These are phyloP conservation scores for Microtus richardsoni DNA, from an alignment of 2,113 vertebrate genomes.

Conservation along the genomic window DNA sequence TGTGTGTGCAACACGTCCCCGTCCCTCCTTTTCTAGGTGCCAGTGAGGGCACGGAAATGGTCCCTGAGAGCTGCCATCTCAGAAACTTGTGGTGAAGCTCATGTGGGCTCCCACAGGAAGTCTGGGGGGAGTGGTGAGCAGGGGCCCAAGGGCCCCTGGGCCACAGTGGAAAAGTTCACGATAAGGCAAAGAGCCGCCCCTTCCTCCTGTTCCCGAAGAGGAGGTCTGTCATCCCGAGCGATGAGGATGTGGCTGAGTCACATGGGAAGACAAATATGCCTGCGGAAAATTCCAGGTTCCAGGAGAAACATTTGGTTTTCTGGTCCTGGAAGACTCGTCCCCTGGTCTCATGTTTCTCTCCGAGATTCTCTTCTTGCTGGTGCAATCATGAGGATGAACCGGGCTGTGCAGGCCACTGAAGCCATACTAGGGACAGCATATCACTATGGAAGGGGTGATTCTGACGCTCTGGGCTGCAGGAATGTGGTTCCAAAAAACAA, in stretches of 20 bases:
- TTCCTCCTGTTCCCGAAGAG: background rate
- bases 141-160: background rate
- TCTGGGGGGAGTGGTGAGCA: background rate
- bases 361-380: too few species aligned
- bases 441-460: too few species aligned
- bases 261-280: background rate
- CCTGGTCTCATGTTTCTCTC: background rate
- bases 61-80: background rate
- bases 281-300: slow-evolving; percentile 26
- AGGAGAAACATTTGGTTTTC: background rate
- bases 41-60: background rate
- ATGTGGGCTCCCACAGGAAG: slow-evolving; percentile 32
- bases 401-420: background rate
- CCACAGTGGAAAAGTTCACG: slow-evolving; percentile 28
- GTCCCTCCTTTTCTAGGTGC: background rate
- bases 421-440: too few species aligned
- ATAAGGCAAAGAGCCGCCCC: background rate
- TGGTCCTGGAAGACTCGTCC: background rate
- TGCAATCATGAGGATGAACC: fast-evolving
- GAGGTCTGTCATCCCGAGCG: background rate
- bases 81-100: background rate
- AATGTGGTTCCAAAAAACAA: background rate
- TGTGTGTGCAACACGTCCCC: background rate
- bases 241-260: background rate
- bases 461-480: background rate